Evolutionary conservation across 2,797 vertebrate genomes (phyloP).

Genomic region (Epinephelus malabaricus): DNA sequence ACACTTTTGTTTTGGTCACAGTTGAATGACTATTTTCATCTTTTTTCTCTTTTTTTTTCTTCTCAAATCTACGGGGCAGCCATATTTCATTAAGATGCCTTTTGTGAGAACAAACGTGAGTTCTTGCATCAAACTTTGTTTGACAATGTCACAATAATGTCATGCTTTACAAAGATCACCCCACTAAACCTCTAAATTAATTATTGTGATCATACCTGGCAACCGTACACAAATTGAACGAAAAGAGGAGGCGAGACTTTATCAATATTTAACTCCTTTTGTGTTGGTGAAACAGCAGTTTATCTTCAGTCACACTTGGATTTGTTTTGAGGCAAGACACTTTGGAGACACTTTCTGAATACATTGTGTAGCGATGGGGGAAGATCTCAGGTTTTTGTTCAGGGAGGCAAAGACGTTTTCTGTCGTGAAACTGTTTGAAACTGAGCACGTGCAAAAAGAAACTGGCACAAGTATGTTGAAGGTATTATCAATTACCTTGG

Average conservation of each 20-base stretch:
- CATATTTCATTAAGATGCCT: constrained; percentile 51
- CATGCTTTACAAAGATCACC: constrained; percentile 69
- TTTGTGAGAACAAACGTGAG: constrained; percentile 60
- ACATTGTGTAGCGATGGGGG: constrained; percentile 28
- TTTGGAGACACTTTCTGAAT: constrained; percentile 58
- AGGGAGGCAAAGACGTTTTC: constrained; percentile 51
- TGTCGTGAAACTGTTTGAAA: constrained; percentile 63
- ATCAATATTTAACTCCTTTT: constrained; percentile 56
- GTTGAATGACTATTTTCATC: constrained; percentile 74
- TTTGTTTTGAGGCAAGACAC: constrained; percentile 35
- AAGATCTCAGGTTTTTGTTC: constrained; percentile 62
- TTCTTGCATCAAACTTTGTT: constrained; percentile 59
- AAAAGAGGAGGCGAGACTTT: constrained; percentile 45
- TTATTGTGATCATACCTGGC: constrained; percentile 49
- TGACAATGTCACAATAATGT: constrained; percentile 64
- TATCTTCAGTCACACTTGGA: constrained; percentile 53
- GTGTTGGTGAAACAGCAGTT: constrained; percentile 70
- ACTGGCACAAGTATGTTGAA: constrained; percentile 80
- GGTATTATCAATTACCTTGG: constrained; percentile 76
- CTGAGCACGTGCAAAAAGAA: constrained; percentile 80
- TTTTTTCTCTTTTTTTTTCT: constrained; percentile 25
- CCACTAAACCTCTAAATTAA: constrained; percentile 50
- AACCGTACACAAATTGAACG: constrained; percentile 54
- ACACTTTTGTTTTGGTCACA: constrained; percentile 82
- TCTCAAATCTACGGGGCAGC: constrained; percentile 55